Evolutionary conservation across 1,140 invertebrate species (phyloP).

Genomic region (Globodera ellingtonae): DNA sequence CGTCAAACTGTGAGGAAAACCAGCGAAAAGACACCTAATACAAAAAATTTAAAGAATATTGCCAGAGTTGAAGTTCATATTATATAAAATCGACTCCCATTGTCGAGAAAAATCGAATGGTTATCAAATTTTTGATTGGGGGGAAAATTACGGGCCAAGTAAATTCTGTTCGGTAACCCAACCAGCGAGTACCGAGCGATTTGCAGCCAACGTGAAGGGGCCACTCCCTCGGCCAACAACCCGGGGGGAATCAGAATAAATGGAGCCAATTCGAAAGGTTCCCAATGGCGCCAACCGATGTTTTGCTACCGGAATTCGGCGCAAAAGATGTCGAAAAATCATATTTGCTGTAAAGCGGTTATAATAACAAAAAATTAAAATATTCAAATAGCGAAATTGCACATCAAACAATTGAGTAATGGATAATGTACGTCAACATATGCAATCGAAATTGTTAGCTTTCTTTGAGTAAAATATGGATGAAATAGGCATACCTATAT

Average conservation of each 20-base stretch:
- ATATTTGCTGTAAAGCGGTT: neutral
- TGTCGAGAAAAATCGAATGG: too few relatives aligned
- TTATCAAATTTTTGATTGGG: neutral
- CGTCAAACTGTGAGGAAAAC: neutral
- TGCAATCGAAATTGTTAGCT: too few relatives aligned
- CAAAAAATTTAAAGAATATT: neutral
- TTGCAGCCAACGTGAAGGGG: neutral
- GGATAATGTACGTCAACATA: too few relatives aligned
- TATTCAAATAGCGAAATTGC: too few relatives aligned
- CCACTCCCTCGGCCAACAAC: too few relatives aligned
- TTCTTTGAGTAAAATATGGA: too few relatives aligned
- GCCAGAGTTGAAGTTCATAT: too few relatives aligned
- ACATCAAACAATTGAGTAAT: too few relatives aligned
- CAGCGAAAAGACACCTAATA: neutral
- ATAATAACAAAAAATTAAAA: neutral
- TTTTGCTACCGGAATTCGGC: neutral
- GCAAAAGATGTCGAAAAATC: neutral
- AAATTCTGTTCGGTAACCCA: too few relatives aligned
- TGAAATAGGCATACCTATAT: too few relatives aligned
- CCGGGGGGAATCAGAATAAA: neutral
- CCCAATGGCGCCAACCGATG: neutral
- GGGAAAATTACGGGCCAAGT: too few relatives aligned
- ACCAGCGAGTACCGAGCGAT: neutral
- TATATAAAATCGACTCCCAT: too few relatives aligned
- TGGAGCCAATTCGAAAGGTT: neutral